phyloP scores from a whole-genome alignment of 2,888 invertebrate genomes.

The Cryptocheilus praepositus region DNA sequence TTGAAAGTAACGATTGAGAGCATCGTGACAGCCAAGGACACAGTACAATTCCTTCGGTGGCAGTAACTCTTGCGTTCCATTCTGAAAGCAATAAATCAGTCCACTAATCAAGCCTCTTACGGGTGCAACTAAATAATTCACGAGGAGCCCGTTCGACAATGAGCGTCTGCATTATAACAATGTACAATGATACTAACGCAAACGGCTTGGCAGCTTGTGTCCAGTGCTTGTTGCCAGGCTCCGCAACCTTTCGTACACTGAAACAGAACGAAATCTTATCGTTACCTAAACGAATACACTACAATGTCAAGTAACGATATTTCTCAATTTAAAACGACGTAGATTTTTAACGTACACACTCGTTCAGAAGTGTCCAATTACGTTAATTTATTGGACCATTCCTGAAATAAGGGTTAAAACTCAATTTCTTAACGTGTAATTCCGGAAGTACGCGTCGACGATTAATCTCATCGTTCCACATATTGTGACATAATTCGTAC shows the following conservation, averaged over 20 bases:
- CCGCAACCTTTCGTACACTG: constrained; percentile 89
- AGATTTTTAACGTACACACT: too few species aligned
- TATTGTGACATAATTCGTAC: constrained; percentile 26
- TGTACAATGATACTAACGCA: constrained; percentile 83
- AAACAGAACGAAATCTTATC: constrained; percentile 70
- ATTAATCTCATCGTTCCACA: constrained; percentile 23
- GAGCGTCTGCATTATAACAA: constrained; percentile 16
- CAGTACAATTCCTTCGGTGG: constrained; percentile 85
- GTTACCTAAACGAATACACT: too few species aligned
- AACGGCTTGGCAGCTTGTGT: constrained; percentile 85
- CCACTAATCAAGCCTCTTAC: constrained; percentile 6
- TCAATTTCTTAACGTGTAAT: constrained; percentile 19
- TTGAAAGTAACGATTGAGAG: constrained; percentile 84
- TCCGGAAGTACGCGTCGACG: constrained; percentile 23
- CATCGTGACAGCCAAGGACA: constrained; percentile 89
- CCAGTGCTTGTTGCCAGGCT: constrained; percentile 85
- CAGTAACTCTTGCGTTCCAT: constrained; percentile 82
- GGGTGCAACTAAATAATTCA: constrained; percentile 21
- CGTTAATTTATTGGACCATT: too few species aligned
- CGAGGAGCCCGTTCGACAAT: background rate
- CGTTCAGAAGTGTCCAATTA: too few species aligned
- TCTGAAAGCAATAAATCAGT: constrained; percentile 75
- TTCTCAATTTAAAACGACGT: too few species aligned
- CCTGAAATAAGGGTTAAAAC: background rate
- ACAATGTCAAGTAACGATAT: too few species aligned